Percentiles rank a stretch among this genome's conserved stretches.
Conservation (phyloP, 2,888 invertebrate species). For the Cephus spinipes region DNA sequence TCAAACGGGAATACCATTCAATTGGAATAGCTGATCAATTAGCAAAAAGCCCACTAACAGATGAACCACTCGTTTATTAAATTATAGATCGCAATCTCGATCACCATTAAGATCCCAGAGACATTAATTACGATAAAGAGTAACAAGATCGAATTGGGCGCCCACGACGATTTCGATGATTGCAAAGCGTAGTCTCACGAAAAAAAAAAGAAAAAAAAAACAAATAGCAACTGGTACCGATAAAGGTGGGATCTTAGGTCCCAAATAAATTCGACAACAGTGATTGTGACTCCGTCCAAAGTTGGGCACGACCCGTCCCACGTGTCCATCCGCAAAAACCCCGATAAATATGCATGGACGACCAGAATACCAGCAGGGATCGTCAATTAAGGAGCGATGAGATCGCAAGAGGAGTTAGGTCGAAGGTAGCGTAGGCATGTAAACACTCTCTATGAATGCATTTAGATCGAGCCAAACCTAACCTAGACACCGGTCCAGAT, state of each 20-base stretch:
- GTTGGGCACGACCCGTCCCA: background rate
- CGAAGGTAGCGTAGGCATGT: conserved; percentile 48
- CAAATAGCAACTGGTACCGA: background rate
- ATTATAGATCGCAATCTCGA: background rate
- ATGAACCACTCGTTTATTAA: background rate
- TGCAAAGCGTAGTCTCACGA: background rate
- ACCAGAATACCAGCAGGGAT: conserved; percentile 11
- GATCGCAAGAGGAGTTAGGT: conserved; percentile 40
- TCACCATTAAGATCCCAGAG: background rate
- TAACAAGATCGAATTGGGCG: background rate
- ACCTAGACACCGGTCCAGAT: conserved; percentile 41
- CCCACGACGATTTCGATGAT: background rate
- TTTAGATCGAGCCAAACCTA: conserved; percentile 50
- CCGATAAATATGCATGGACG: background rate
- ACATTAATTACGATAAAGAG: background rate
- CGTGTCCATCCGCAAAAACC: background rate
- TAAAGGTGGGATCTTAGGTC: background rate
- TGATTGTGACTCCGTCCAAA: background rate
- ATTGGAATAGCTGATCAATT: background rate
- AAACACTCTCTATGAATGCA: conserved; percentile 56
- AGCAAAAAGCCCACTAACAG: background rate
- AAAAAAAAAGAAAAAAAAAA: background rate
- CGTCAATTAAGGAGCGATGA: conserved; percentile 51
- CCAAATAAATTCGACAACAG: background rate
- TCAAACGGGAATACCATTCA: background rate